Percentiles rank a stretch among this genome's conserved stretches.
Evolutionary conservation across 2,797 vertebrate genomes (phyloP).

Genomic region (Allobates femoralis): DNA sequence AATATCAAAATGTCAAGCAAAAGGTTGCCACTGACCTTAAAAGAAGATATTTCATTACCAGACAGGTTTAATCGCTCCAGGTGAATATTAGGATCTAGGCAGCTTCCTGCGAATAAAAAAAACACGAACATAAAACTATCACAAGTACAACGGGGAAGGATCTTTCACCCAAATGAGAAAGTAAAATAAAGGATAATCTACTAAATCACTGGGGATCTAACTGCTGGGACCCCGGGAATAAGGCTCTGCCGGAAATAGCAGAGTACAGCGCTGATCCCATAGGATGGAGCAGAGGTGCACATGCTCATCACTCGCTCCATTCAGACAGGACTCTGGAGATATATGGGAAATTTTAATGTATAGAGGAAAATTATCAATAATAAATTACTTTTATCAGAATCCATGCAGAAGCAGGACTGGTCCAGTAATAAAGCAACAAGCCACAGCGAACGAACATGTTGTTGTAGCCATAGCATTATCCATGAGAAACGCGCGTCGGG

Average conservation of each 20-base stretch:
- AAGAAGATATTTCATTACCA: slow-evolving; percentile 86
- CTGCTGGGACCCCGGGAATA: too few relatives aligned
- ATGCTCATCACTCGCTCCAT: too few relatives aligned
- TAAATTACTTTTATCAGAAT: background rate
- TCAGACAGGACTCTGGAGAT: too few relatives aligned
- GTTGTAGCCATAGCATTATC: background rate
- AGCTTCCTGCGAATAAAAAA: slow-evolving; percentile 66
- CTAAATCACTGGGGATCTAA: too few relatives aligned
- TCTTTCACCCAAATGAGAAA: background rate
- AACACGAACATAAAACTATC: background rate
- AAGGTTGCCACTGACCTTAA: slow-evolving; percentile 79
- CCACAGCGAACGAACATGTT: background rate
- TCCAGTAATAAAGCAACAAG: background rate
- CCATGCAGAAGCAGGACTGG: background rate
- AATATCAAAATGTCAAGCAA: too few relatives aligned
- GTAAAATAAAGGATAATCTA: background rate
- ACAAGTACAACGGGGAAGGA: background rate
- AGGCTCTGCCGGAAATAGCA: too few relatives aligned
- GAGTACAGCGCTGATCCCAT: too few relatives aligned
- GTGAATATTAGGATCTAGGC: slow-evolving; percentile 80
- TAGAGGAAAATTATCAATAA: too few relatives aligned
- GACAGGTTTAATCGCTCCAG: slow-evolving; percentile 88
- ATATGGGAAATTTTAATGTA: too few relatives aligned
- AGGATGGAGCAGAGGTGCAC: too few relatives aligned
- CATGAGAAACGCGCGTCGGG: too few relatives aligned